Evolutionary conservation across 2,888 invertebrate genomes (phyloP).

Genomic region (Cryptus armator): DNA sequence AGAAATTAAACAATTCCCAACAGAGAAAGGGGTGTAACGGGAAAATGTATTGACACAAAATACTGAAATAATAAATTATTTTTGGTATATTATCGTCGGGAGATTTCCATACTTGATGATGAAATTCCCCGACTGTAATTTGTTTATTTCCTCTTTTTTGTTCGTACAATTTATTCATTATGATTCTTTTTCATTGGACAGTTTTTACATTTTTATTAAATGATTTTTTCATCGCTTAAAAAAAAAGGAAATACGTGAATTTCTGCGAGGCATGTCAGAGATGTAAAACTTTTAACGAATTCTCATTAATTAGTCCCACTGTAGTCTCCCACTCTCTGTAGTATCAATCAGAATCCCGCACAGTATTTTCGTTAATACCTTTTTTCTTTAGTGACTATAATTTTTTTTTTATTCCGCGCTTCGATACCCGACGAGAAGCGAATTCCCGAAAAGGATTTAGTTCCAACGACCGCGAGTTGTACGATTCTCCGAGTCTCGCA

Average conservation of each 20-base stretch:
- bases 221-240: no score
- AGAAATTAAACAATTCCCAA: no score
- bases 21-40: no score
- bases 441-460: slow-evolving; percentile 45
- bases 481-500: not conserved
- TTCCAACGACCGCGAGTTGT: not conserved
- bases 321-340: not conserved
- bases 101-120: not conserved
- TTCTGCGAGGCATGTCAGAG: no score
- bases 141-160: no score
- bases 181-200: no score
- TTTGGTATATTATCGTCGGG: not conserved
- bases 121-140: not conserved
- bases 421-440: slow-evolving; percentile 21
- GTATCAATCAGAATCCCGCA: not conserved
- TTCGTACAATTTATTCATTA: no score
- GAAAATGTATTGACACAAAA: no score
- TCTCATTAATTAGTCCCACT: slow-evolving; percentile 12
- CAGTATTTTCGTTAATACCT: slow-evolving; percentile 18
- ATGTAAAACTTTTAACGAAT: slow-evolving; percentile 4
- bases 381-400: slow-evolving; percentile 16
- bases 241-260: no score
- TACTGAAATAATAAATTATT: no score
- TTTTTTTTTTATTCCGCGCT: slow-evolving; percentile 15
- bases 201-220: no score